Evolutionary conservation across 64 coral and sea anemone species (phyloP).

Genomic region (Stichodactyla helianthus): DNA sequence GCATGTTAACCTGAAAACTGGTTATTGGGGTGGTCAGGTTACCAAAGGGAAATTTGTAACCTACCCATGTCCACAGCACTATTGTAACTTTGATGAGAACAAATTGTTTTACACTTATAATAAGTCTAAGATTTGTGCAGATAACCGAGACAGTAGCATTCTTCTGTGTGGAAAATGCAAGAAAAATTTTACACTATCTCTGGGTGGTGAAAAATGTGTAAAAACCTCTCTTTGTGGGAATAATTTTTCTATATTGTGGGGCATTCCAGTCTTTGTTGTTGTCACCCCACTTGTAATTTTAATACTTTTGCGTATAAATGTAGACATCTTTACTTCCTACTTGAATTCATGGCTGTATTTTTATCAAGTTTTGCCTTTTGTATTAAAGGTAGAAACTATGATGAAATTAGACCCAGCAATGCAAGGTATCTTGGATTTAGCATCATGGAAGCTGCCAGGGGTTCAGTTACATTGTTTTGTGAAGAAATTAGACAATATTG

Average conservation of each 20-base stretch:
- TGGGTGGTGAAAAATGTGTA: constrained; percentile 66
- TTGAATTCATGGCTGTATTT: constrained; percentile 72
- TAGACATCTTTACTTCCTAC: constrained; percentile 63
- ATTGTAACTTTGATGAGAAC: constrained; percentile 21
- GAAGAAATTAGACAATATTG: constrained; percentile 39
- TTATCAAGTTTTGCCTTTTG: constrained; percentile 48
- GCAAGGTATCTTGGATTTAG: constrained; percentile 34
- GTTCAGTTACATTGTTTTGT: constrained; percentile 33
- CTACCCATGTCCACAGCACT: constrained; percentile 41
- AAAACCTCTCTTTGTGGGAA: neutral
- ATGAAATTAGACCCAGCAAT: constrained; percentile 32
- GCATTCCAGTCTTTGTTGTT: constrained; percentile 30
- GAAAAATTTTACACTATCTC: constrained; percentile 13
- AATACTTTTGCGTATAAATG: constrained; percentile 35
- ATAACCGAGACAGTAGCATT: constrained; percentile 29
- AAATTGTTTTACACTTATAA: constrained; percentile 15
- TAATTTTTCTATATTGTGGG: constrained; percentile 4
- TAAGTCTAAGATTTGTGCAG: constrained; percentile 36
- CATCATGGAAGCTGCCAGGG: constrained; percentile 18
- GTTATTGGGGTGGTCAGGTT: constrained; percentile 62
- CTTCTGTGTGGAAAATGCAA: constrained; percentile 74
- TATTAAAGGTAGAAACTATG: constrained; percentile 18
- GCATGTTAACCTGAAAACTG: constrained; percentile 34
- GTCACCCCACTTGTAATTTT: constrained; percentile 28
- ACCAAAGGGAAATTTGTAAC: constrained; percentile 25